Evolutionary conservation across 2,888 invertebrate species (phyloP).

Genomic region (Trichopria drosophilae): DNA sequence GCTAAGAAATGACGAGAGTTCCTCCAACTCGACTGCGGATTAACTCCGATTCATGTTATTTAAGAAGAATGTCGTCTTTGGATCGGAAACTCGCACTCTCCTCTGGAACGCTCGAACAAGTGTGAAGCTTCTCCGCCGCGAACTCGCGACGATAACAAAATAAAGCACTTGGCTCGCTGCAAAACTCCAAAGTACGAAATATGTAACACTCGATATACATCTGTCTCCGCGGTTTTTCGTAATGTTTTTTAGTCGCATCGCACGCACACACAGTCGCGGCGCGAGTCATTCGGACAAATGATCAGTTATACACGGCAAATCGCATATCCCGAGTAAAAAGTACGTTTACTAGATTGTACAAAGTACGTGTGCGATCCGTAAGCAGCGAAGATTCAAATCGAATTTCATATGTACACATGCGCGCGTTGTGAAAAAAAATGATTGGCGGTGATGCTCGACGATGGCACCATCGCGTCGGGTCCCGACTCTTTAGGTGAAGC

Average conservation of each 20-base stretch:
- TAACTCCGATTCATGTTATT: too few species aligned
- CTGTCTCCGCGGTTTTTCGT: constrained; percentile 1
- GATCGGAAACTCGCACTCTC: too few species aligned
- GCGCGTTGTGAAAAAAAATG: constrained; percentile 33
- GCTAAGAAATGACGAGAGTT: too few species aligned
- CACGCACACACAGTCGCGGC: too few species aligned
- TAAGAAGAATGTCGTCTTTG: too few species aligned
- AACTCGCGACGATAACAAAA: constrained; percentile 35
- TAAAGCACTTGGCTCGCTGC: constrained; percentile 35
- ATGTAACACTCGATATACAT: constrained; percentile 27
- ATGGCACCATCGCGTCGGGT: too few species aligned
- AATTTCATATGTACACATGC: constrained; percentile 35
- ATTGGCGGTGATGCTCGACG: too few species aligned
- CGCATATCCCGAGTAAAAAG: constrained; percentile 30
- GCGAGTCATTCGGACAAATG: too few species aligned
- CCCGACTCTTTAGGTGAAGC: too few species aligned
- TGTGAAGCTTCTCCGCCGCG: constrained; percentile 34
- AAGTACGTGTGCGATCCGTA: constrained; percentile 39
- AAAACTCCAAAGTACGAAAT: constrained; percentile 35
- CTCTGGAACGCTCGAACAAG: too few species aligned
- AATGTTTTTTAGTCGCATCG: constrained; percentile 5
- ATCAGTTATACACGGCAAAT: constrained; percentile 9
- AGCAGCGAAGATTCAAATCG: constrained; percentile 40
- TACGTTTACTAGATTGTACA: constrained; percentile 36
- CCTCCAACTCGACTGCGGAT: too few species aligned